phyloP scores from a whole-genome alignment of 2,113 vertebrate species.

The Symphodus melops region DNA sequence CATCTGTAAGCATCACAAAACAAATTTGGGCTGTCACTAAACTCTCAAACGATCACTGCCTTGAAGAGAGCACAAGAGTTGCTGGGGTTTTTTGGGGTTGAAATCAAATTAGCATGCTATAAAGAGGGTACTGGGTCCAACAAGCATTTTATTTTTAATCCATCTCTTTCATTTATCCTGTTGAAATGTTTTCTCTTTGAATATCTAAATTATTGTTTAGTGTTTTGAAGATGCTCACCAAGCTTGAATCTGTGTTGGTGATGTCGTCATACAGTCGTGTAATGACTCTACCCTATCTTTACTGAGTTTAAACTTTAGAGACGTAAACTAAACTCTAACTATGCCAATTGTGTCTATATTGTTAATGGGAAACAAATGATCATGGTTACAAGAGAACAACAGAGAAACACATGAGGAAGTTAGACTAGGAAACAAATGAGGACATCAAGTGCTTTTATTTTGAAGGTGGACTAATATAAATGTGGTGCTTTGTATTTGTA shows the following conservation, averaged over 20 bases:
- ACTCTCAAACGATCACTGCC: slow-evolving; percentile 22
- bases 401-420: no score
- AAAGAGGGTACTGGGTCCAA: slow-evolving; percentile 30
- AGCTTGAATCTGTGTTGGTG: slow-evolving; percentile 9
- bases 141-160: slow-evolving; percentile 40
- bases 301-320: no score
- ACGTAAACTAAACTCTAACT: no score
- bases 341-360: no score
- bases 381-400: no score
- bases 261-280: background rate
- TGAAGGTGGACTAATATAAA: no score
- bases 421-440: no score
- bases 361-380: no score
- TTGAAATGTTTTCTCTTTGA: slow-evolving; percentile 39
- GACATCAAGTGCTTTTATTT: no score
- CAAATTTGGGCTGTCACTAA: slow-evolving; percentile 49
- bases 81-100: slow-evolving; percentile 26
- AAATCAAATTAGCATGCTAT: slow-evolving; percentile 45
- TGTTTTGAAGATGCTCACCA: background rate
- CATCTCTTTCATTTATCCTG: slow-evolving; percentile 26
- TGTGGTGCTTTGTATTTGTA: no score
- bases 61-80: slow-evolving; percentile 35
- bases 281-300: no score
- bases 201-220: slow-evolving; percentile 61
- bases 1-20: slow-evolving; percentile 26